Percentiles rank a stretch among this genome's conserved stretches.
Conservation (phyloP, 2,797 vertebrate species). For the Danio kyathit region DNA sequence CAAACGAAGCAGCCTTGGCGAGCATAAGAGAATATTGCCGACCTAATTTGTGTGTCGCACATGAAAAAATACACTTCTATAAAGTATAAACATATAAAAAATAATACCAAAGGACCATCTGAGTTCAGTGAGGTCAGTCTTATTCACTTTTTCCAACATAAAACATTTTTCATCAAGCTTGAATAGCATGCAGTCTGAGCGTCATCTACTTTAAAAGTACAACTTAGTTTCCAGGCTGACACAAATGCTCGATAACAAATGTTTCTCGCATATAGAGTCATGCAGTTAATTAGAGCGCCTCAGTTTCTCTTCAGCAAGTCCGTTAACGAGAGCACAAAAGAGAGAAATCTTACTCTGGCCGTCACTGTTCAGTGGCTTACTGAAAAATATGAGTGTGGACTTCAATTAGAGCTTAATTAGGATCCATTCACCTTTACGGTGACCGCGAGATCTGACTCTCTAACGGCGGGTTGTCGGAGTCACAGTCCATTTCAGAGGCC, state of each 20-base stretch:
- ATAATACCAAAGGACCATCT: neutral
- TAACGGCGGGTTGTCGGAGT: conserved; percentile 9
- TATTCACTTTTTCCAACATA: neutral
- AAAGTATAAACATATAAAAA: neutral
- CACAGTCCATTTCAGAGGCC: conserved; percentile 36
- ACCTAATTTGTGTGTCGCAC: no score
- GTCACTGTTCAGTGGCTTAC: conserved; percentile 30
- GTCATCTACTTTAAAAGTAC: conserved; percentile 14
- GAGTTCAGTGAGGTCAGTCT: neutral
- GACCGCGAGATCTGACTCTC: conserved; percentile 4
- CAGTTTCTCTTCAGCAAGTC: conserved; percentile 31
- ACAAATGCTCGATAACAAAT: conserved; percentile 29
- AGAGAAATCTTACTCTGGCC: conserved; percentile 18
- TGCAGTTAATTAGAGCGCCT: conserved; percentile 37
- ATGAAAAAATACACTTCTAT: no score
- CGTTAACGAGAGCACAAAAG: conserved; percentile 34
- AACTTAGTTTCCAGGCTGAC: conserved; percentile 30
- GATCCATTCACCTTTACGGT: conserved; percentile 36
- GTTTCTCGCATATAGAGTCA: conserved; percentile 35
- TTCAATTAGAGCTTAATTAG: conserved; percentile 49
- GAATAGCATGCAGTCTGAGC: conserved; percentile 1
- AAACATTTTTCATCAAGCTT: conserved; percentile 6
- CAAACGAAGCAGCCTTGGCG: neutral
- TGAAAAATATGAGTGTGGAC: conserved; percentile 51
- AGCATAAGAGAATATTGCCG: neutral